A percentile compares a stretch with the other conserved stretches of the same genome.
Conservation (phyloP, 2,113 vertebrate genomes). For the Diadophis punctatus region DNA sequence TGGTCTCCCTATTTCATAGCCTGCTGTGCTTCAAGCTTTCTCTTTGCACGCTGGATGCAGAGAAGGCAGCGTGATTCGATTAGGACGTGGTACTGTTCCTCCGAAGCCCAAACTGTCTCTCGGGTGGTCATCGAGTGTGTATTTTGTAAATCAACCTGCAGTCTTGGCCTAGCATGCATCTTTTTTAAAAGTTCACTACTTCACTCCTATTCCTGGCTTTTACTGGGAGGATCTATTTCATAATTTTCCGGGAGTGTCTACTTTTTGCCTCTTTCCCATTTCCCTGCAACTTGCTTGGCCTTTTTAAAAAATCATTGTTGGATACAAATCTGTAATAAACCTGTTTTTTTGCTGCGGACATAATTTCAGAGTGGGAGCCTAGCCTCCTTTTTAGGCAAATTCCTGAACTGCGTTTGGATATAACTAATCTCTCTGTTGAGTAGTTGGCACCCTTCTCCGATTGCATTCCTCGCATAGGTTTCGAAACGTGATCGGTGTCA, state of each 20-base stretch:
- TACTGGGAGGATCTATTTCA: not conserved
- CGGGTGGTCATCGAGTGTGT: not conserved
- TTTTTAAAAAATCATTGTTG: not conserved
- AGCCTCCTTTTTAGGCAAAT: not conserved
- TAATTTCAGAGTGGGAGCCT: not conserved
- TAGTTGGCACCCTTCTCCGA: not conserved
- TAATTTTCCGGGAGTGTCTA: not conserved
- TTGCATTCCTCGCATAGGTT: not conserved
- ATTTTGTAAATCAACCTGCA: not conserved
- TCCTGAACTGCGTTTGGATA: not conserved
- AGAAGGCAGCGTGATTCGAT: not conserved
- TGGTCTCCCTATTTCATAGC: not conserved
- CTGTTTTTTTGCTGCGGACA: no score
- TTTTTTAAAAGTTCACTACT: not conserved
- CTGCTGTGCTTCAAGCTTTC: not conserved
- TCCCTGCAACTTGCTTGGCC: not conserved
- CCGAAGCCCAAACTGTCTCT: not conserved
- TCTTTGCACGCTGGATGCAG: not conserved
- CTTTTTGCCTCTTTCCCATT: not conserved
- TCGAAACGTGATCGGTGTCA: not conserved
- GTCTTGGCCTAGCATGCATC: not conserved
- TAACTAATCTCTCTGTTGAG: not conserved
- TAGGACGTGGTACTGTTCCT: not conserved
- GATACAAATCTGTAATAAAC: not conserved
- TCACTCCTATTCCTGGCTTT: slow-evolving; percentile 24